These are phyloP conservation scores for Sebastes fasciatus DNA, from an alignment of 2,113 vertebrate species.

Conservation along the genomic window DNA sequence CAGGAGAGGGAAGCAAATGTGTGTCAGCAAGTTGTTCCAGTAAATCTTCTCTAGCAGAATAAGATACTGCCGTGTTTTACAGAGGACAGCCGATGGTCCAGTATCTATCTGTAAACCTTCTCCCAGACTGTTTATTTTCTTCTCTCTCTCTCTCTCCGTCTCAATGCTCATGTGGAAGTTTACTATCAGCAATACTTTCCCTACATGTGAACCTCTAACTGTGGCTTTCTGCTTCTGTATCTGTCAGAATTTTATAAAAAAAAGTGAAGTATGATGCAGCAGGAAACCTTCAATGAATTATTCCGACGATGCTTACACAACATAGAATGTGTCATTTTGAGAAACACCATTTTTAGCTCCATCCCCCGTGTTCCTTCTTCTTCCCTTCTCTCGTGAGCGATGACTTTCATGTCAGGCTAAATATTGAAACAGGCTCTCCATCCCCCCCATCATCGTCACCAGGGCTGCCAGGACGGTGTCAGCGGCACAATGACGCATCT, in stretches of 20 bases:
- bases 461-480: slow-evolving; percentile 7
- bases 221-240: background rate
- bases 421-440: slow-evolving; percentile 28
- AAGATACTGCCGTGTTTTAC: background rate
- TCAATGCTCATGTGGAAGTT: background rate
- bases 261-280: background rate
- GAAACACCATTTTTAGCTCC: slow-evolving; percentile 1
- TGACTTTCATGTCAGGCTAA: slow-evolving; percentile 34
- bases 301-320: slow-evolving; percentile 2
- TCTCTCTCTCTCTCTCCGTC: background rate
- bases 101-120: background rate
- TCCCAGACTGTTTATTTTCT: background rate
- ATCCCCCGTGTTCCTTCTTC: background rate
- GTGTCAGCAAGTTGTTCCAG: slow-evolving; percentile 14
- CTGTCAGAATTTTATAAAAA: background rate
- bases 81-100: slow-evolving; percentile 1
- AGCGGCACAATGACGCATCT: slow-evolving; percentile 25
- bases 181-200: background rate
- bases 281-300: background rate
- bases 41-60: background rate
- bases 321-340: background rate
- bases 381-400: slow-evolving; percentile 24
- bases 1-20: slow-evolving; percentile 5
- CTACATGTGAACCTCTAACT: background rate
- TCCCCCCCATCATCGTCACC: background rate